Percentiles rank a stretch among this genome's conserved stretches.
phyloP scores from a whole-genome alignment of 2,888 invertebrate species.

The Lutraria lutraria region DNA sequence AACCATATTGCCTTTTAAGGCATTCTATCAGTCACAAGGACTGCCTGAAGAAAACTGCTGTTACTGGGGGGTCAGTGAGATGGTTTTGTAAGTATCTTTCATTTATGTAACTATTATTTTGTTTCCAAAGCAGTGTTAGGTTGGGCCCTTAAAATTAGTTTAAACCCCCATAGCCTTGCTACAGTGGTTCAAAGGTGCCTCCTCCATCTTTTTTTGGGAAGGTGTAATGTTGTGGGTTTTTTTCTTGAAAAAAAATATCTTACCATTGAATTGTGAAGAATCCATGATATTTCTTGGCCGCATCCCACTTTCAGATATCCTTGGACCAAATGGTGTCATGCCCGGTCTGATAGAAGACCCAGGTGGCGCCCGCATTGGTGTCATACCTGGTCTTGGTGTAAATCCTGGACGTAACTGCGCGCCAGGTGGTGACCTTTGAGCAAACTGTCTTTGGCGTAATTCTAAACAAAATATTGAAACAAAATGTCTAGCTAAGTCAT shows the following conservation, averaged over 20 bases:
- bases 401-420: constrained; percentile 58
- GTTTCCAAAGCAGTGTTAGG: too few species aligned
- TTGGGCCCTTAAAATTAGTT: too few species aligned
- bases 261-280: constrained; percentile 64
- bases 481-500: not conserved
- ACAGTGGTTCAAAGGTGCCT: too few species aligned
- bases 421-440: constrained; percentile 52
- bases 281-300: constrained; percentile 65
- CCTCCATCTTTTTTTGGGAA: too few species aligned
- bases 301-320: constrained; percentile 49
- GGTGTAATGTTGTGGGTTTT: too few species aligned
- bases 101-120: too few species aligned
- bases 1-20: too few species aligned
- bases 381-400: constrained; percentile 52
- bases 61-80: too few species aligned
- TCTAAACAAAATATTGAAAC: constrained; percentile 53
- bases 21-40: too few species aligned
- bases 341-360: constrained; percentile 62
- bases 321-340: constrained; percentile 65
- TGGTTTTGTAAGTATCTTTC: too few species aligned
- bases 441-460: constrained; percentile 68
- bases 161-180: too few species aligned
- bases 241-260: not conserved
- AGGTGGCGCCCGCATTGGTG: constrained; percentile 66
- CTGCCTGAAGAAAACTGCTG: too few species aligned